These are phyloP conservation scores for Lacanobia wlatinum DNA, from an alignment of 2,888 invertebrate species.

Conservation along the genomic window DNA sequence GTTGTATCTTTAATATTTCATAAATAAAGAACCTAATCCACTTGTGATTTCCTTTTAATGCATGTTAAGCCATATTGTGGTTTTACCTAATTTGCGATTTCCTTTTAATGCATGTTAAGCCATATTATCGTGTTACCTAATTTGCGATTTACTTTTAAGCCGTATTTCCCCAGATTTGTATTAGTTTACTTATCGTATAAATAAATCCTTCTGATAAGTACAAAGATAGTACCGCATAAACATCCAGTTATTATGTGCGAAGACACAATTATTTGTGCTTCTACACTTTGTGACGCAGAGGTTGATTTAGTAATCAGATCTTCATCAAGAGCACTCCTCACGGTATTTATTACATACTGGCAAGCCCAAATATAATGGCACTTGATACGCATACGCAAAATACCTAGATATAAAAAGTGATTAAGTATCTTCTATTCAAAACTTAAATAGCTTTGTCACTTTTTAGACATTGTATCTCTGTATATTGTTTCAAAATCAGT, in stretches of 20 bases:
- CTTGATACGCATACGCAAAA: no score
- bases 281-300: neutral
- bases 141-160: slow-evolving; percentile 4
- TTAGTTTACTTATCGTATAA: neutral
- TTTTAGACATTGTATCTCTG: no score
- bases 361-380: no score
- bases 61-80: slow-evolving; percentile 13
- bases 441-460: no score
- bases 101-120: slow-evolving; percentile 26
- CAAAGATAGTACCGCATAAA: slow-evolving; percentile 2
- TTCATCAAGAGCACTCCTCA: no score
- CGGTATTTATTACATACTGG: no score
- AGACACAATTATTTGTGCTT: neutral
- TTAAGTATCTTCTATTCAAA: no score
- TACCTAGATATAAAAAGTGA: no score
- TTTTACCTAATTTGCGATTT: neutral
- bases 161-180: slow-evolving; percentile 41
- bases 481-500: no score
- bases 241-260: no score
- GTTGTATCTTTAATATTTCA: neutral
- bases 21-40: slow-evolving; percentile 22
- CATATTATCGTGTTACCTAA: slow-evolving; percentile 13
- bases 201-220: slow-evolving; percentile 15
- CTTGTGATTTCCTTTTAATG: neutral
- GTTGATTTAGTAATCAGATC: neutral